phyloP scores from a whole-genome alignment of 2,888 invertebrate species.

The Petrolisthes cinctipes region DNA sequence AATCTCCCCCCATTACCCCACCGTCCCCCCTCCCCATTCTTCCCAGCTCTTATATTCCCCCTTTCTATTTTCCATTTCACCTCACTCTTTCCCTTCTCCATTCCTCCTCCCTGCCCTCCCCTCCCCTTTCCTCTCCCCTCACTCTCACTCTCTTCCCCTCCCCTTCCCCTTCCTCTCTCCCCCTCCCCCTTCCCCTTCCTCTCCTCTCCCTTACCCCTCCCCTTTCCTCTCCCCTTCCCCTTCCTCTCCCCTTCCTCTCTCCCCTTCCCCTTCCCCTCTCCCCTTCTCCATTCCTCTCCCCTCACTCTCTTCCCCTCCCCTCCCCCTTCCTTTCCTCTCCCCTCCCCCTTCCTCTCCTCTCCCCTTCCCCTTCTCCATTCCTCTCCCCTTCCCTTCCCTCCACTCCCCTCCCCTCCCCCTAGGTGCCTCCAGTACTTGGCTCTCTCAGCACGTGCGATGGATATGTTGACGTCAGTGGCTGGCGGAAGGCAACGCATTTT shows the following conservation, averaged over 20 bases:
- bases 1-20: not conserved
- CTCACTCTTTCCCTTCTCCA: not conserved
- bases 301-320: not conserved
- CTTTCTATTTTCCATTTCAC: not conserved
- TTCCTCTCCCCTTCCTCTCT: not conserved
- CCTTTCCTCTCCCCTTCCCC: not conserved
- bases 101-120: not conserved
- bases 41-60: not conserved
- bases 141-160: too few relatives aligned
- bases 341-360: not conserved
- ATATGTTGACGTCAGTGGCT: slow-evolving; percentile 35
- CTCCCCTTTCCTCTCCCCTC: not conserved
- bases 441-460: slow-evolving; percentile 35
- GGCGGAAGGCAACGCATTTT: slow-evolving; percentile 33
- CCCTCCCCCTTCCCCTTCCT: not conserved
- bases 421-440: slow-evolving; percentile 3
- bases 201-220: not conserved
- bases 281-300: not conserved
- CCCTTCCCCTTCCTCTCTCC: not conserved
- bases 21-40: not conserved
- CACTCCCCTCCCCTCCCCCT: not conserved
- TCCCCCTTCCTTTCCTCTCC: not conserved
- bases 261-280: not conserved
- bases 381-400: not conserved
- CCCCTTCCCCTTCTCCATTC: not conserved